Evolutionary conservation across 2,888 invertebrate genomes (phyloP).

Genomic region (Drosophila conformis): DNA sequence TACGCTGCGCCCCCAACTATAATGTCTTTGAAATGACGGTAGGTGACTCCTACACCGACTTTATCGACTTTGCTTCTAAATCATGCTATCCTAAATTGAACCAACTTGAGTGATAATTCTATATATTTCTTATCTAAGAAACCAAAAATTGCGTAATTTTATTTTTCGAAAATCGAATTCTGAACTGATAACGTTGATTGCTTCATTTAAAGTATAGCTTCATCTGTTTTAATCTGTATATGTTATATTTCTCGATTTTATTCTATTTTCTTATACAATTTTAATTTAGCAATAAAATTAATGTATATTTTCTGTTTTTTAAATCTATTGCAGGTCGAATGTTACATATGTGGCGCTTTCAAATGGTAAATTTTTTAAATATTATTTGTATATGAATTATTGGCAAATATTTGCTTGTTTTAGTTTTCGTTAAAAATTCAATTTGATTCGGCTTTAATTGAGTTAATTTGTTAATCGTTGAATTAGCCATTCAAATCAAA

Average conservation of each 20-base stretch:
- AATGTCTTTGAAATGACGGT: conserved; percentile 54
- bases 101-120: not conserved
- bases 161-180: not conserved
- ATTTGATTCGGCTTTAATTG: not conserved
- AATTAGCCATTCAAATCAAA: not conserved
- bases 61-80: not conserved
- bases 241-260: not conserved
- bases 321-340: not conserved
- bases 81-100: not conserved
- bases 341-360: not conserved
- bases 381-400: not conserved
- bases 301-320: not conserved
- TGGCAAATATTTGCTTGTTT: not conserved
- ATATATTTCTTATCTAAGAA: not conserved
- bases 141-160: not conserved
- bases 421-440: not conserved
- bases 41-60: not conserved
- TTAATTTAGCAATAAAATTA: not conserved
- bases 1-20: conserved; percentile 16
- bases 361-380: not conserved
- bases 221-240: not conserved
- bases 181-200: not conserved
- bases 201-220: not conserved
- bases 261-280: not conserved
- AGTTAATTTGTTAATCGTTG: not conserved